Evolutionary conservation across 2,113 vertebrate genomes (phyloP).

Genomic region (Opisthocomus hoazin): DNA sequence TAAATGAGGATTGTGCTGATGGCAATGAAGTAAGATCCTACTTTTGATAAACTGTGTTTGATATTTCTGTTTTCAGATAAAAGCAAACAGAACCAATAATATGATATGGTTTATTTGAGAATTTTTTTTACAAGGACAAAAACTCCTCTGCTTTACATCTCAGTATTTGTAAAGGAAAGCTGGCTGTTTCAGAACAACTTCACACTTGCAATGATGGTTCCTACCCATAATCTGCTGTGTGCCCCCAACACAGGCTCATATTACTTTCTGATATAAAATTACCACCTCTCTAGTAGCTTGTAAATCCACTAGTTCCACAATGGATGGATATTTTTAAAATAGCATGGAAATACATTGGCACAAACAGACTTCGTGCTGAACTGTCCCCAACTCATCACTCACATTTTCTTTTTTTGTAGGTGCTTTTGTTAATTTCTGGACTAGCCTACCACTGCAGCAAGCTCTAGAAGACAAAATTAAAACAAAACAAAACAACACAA

Average conservation of each 20-base stretch:
- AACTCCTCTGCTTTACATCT: not conserved
- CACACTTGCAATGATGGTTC: not conserved
- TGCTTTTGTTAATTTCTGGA: not conserved
- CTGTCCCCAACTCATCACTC: not conserved
- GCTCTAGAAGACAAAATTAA: not conserved
- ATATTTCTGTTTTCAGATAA: not conserved
- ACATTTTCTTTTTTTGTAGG: not conserved
- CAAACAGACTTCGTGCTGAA: not conserved
- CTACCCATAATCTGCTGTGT: not conserved
- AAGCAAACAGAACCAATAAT: not conserved
- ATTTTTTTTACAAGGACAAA: not conserved
- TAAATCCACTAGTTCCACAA: not conserved
- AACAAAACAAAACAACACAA: not conserved
- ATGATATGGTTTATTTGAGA: accelerated
- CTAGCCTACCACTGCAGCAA: not conserved
- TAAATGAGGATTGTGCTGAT: not conserved
- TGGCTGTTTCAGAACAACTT: not conserved
- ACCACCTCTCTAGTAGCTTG: not conserved
- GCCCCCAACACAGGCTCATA: not conserved
- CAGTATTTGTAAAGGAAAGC: not conserved
- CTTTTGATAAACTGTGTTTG: not conserved
- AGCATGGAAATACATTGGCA: not conserved
- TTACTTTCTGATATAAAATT: not conserved
- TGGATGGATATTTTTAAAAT: not conserved
- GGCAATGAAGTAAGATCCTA: not conserved